These are phyloP conservation scores for Globodera rostochiensis DNA, from an alignment of 1,140 invertebrate genomes.

Conservation along the genomic window DNA sequence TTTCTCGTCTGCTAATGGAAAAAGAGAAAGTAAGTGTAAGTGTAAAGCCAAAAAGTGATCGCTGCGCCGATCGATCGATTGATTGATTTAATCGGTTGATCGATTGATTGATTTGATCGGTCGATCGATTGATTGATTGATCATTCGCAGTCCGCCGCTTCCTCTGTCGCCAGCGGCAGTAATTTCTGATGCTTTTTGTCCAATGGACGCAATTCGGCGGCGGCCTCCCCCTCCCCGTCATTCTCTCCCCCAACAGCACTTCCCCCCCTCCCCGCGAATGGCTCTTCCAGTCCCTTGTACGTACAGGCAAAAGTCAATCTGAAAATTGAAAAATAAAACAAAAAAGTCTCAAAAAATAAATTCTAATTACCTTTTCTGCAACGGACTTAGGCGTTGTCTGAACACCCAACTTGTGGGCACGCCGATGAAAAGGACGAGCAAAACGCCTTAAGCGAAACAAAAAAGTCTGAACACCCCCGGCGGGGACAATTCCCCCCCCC, in stretches of 20 bases:
- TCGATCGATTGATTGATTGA: too few species aligned
- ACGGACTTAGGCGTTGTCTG: not conserved
- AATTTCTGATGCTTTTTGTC: too few species aligned
- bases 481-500: not conserved
- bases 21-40: too few species aligned
- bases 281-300: not conserved
- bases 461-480: not conserved
- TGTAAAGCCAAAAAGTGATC: too few species aligned
- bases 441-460: slow-evolving; percentile 4
- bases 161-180: too few species aligned
- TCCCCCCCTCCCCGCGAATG: not conserved
- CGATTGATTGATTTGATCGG: too few species aligned
- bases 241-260: not conserved
- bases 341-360: not conserved
- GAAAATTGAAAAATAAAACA: not conserved
- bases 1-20: too few species aligned
- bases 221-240: not conserved
- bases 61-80: too few species aligned
- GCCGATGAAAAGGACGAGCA: slow-evolving; percentile 24
- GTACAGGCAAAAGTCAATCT: slow-evolving; percentile 12
- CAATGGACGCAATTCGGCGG: too few species aligned
- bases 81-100: too few species aligned
- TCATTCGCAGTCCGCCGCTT: too few species aligned
- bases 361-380: slow-evolving; percentile 18
- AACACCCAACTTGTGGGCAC: not conserved